Base-by-base conservation (phyloP, 2,888 invertebrate species). In the Dinocampus coccinellae region DNA sequence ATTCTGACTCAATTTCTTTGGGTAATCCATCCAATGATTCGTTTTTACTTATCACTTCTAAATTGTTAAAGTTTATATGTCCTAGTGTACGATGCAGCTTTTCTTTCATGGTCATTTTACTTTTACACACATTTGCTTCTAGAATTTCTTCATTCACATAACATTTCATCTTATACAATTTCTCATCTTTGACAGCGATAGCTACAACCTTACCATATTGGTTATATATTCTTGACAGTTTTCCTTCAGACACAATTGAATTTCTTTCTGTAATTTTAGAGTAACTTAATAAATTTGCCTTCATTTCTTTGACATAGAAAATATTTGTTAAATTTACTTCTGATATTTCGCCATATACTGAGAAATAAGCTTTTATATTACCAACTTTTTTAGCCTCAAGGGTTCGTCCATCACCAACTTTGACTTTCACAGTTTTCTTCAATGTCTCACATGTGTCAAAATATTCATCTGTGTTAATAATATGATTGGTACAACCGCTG, bases 21-120 rank as follows among this genome's bases (percentile, higher is more conserved):
- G 72, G 71, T 42, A 74, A 26, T 3, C 68, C 65, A 2, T 72
- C 69, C 11, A 72, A 11, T 52, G 73, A 42, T 64, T 73, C 63
- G 42, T 70, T 39, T 11, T 70, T 75, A 11, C 66, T 53, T 34
- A 73, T 10, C 29, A 29, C 63, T 33, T 70, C 60, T 2, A 73
- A 53, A 60, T 70, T 70, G 33, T 73, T 34, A 68, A 76, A 77
- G 68, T 76, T 77, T 73, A 76, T 57, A 69, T 77, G 75, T 10
- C 75, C 75, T 6, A 77, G 64, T n/a, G 61, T 67, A 52, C 73
- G 62, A 65, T 76, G 76, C 70, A 62, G 74, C 68, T 70, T 73
- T 72, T 76, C 76, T 70, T 75, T 75, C 9, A 33, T 13, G 1
- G 69, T 52, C 63, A 71, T 61, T n/a, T 36, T 10, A 1, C 10